Conservation (phyloP, 2,888 invertebrate genomes). For the Acrocyrtus sp. region DNA sequence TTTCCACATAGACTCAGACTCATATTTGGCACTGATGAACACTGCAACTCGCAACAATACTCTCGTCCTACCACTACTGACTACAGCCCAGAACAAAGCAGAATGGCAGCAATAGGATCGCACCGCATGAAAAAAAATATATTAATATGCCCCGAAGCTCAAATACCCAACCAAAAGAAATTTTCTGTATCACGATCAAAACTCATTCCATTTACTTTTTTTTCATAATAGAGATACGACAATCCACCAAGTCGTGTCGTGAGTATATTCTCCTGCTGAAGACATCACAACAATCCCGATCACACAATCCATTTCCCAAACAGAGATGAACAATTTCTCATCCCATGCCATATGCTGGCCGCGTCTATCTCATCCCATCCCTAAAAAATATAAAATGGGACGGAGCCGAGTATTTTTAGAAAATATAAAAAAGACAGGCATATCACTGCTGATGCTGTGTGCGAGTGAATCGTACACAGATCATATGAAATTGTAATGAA, state of each 20-base stretch:
- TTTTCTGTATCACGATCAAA: neutral
- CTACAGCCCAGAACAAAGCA: neutral
- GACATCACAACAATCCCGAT: neutral
- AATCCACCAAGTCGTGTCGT: neutral
- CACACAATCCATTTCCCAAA: neutral
- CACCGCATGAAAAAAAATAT: constrained; percentile 8
- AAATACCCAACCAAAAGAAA: neutral
- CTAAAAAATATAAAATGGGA: neutral
- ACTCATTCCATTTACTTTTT: neutral
- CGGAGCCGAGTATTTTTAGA: neutral
- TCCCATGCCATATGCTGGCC: no score
- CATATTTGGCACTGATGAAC: no score
- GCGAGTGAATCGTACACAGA: no score
- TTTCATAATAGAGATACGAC: neutral
- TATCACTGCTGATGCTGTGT: neutral
- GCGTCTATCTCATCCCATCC: neutral
- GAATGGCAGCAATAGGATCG: neutral
- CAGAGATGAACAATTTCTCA: neutral
- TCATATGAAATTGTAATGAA: neutral
- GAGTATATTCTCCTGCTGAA: neutral
- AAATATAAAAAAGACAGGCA: neutral
- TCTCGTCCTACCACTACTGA: neutral
- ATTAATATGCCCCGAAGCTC: constrained; percentile 35
- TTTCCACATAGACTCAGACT: no score
- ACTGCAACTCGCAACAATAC: neutral